phyloP scores from a whole-genome alignment of 1,140 invertebrate genomes.

The Drosophila navojoa region DNA sequence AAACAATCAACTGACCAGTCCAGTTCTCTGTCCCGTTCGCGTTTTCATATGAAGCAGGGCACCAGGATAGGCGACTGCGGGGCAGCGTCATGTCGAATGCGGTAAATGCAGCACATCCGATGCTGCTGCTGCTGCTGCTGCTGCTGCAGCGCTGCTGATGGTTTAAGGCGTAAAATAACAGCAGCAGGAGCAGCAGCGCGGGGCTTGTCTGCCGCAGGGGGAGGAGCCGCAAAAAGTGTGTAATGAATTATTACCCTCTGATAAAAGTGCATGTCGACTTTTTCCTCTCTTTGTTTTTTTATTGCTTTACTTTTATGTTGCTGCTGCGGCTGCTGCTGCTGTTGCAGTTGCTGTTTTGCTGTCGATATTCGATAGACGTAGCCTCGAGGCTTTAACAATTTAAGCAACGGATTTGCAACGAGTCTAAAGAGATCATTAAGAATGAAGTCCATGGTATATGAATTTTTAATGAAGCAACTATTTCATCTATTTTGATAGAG shows the following conservation, averaged over 20 bases:
- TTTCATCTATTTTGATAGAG: no score
- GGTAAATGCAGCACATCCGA: constrained; percentile 57
- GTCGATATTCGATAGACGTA: constrained; percentile 28
- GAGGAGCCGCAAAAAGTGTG: constrained; percentile 61
- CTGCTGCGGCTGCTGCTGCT: constrained; percentile 17
- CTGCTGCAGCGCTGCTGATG: constrained; percentile 27
- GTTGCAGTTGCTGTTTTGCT: constrained; percentile 18
- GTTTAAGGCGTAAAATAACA: constrained; percentile 46
- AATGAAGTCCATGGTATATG: no score
- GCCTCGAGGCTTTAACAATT: constrained; percentile 22
- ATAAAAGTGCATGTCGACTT: constrained; percentile 77
- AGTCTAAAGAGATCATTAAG: background rate
- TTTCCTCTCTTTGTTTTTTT: constrained; percentile 27
- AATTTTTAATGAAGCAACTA: no score
- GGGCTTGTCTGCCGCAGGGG: background rate
- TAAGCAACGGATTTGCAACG: constrained; percentile 4
- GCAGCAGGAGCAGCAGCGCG: constrained; percentile 24
- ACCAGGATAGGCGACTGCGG: constrained; percentile 9
- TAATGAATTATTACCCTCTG: constrained; percentile 81
- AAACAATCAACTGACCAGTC: constrained; percentile 46
- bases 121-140: constrained; percentile 24
- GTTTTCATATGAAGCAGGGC: constrained; percentile 5
- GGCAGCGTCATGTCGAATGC: constrained; percentile 62
- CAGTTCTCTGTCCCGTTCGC: constrained; percentile 9
- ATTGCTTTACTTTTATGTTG: constrained; percentile 1